Evolutionary conservation across 2,113 vertebrate genomes (phyloP), one percentile per base, ranked within the genome.

Genomic region (Chinchilla lanigera): DNA sequence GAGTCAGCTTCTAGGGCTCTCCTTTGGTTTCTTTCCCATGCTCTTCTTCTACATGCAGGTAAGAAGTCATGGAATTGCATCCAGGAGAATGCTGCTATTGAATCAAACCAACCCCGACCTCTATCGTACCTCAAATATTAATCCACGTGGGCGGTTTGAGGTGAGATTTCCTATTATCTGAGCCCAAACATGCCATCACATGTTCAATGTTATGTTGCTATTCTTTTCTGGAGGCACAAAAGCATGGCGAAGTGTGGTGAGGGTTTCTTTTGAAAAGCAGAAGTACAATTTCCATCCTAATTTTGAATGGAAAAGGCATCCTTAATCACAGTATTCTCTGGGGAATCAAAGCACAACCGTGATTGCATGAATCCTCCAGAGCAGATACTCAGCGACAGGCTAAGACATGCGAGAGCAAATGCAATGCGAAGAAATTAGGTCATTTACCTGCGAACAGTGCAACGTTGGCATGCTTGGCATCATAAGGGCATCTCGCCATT

Each of bases 401-500:
- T 22, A 52, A 78, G 56, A 69, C 67, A 61, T 0, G 6, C 5
- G 14, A 71, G 95, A 89, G 80, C 82, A 92, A 58, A 95, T 26
- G 52, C 50, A 93, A 38, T 4, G 24, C 73, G 50, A 33, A 82
- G 96, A 95, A 93, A 95, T 58, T 56, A 16, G 61, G 61, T 90
- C 44, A 33, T 98, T 99, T 99, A 99, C 99, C 99, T 98, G 99
- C 99, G 58, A 99, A 99, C 95, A 99, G 98, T 0, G 99, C 99
- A 8, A 99, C 98, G 1, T 99, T 99, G 98, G 99, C 99, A 83
- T 99, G 99, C 97, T 99, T 99, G 98, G 99, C 99, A 93, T 99
- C 99, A 16, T 99, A 99, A 1, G 99, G 99, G 98, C 99, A 99
- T 75, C 99, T 99, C 52, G 99, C 99, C 99, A 99, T 99, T 95